Percentiles rank a stretch among this genome's conserved stretches.
phyloP scores from a whole-genome alignment of 2,888 invertebrate genomes.

The Augochlorella aurata region DNA sequence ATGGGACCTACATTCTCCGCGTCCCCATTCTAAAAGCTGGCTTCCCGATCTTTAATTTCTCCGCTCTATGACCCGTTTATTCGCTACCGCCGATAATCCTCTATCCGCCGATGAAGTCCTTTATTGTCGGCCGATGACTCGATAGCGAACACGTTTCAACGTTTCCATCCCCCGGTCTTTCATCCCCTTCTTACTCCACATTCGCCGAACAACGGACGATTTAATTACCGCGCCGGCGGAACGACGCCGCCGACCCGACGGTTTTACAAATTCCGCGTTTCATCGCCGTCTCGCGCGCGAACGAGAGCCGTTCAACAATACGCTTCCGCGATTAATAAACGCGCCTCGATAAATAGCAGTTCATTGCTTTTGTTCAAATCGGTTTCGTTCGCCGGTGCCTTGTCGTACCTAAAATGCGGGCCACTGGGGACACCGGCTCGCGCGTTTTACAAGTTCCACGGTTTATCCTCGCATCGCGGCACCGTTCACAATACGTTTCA shows the following conservation, averaged over 20 bases:
- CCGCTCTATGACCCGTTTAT: conserved; percentile 39
- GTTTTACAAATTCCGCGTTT: not conserved
- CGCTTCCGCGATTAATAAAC: not conserved
- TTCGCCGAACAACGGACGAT: not conserved
- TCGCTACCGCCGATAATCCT: not conserved
- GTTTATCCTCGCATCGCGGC: no score
- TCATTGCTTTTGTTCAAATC: not conserved
- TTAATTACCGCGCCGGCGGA: not conserved
- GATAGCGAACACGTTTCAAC: not conserved
- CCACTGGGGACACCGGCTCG: no score
- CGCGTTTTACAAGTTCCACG: no score
- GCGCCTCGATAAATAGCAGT: not conserved
- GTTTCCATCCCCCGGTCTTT: not conserved
- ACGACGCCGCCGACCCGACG: not conserved
- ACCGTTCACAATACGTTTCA: no score
- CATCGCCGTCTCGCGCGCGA: not conserved
- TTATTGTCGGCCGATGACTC: not conserved
- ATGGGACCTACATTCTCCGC: conserved; percentile 44
- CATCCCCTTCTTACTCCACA: not conserved
- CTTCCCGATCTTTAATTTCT: conserved; percentile 34
- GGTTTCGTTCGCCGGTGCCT: no score
- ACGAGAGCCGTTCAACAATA: not conserved
- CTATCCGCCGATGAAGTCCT: not conserved
- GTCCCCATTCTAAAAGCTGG: conserved; percentile 11
- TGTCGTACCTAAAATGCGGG: no score